Conservation (phyloP, 2,797 vertebrate species). For the Tiaroga cobitis region DNA sequence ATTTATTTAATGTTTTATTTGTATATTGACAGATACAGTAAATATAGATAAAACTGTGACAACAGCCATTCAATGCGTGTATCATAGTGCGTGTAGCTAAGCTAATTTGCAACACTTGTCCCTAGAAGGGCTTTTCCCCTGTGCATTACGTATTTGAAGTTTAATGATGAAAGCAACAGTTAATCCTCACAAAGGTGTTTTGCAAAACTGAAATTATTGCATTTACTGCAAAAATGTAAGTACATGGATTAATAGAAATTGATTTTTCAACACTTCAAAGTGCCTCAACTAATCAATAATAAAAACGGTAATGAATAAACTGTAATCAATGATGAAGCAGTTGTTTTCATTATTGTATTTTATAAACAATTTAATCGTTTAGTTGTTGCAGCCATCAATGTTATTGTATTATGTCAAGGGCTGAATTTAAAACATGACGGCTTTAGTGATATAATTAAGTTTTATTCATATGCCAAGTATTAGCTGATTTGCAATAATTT, state of each 20-base stretch:
- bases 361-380: neutral
- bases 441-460: neutral
- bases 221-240: neutral
- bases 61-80: too few relatives aligned
- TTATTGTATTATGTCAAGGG: constrained; percentile 15
- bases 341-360: neutral
- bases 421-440: constrained; percentile 6
- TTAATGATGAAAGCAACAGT: neutral
- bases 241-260: neutral
- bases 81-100: too few relatives aligned
- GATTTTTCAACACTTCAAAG: neutral
- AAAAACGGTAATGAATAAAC: neutral
- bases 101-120: too few relatives aligned
- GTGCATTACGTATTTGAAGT: neutral
- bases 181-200: neutral
- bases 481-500: constrained; percentile 33
- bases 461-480: constrained; percentile 24
- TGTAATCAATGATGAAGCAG: neutral
- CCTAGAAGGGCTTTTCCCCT: too few relatives aligned
- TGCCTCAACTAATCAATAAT: neutral
- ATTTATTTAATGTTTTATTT: too few relatives aligned
- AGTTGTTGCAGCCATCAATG: neutral
- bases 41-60: too few relatives aligned
- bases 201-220: neutral
- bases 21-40: too few relatives aligned